Percentiles rank a stretch among this genome's conserved stretches.
phyloP scores from a whole-genome alignment of 2,113 vertebrate species.

The Tylochromis polylepis region DNA sequence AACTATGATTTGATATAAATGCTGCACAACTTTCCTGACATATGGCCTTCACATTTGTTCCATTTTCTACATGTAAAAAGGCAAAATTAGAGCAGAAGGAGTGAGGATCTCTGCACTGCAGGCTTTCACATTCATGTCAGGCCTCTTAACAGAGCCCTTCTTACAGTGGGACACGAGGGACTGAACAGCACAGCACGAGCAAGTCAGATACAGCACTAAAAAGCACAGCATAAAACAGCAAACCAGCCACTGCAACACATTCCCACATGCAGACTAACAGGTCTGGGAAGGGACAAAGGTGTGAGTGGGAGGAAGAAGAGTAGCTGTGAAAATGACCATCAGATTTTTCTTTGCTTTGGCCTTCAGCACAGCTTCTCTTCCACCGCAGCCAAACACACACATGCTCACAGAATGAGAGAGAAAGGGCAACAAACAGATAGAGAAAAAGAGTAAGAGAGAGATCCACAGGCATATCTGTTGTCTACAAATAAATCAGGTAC shows the following conservation, averaged over 20 bases:
- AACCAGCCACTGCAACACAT: neutral
- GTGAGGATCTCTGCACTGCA: neutral
- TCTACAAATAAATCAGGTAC: neutral
- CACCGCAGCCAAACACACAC: neutral
- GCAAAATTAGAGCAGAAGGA: slow-evolving; percentile 1
- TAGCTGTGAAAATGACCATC: neutral
- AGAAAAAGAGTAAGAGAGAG: slow-evolving; percentile 1
- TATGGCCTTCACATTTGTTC: neutral
- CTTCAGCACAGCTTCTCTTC: slow-evolving; percentile 3
- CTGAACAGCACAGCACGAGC: neutral
- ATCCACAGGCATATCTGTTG: neutral
- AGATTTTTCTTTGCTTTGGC: neutral
- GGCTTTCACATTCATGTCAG: neutral
- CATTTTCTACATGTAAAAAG: neutral
- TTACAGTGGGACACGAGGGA: neutral
- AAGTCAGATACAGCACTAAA: neutral
- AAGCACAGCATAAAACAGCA: slow-evolving; percentile 7
- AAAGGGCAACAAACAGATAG: neutral
- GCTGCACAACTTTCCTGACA: neutral
- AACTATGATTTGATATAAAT: neutral
- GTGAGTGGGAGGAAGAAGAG: slow-evolving; percentile 9
- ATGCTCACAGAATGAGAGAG: neutral
- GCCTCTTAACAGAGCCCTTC: neutral
- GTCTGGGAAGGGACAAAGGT: neutral
- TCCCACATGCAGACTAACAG: slow-evolving; percentile 49